Evolutionary conservation across 1,140 invertebrate genomes (phyloP).

Genomic region (Leptopilina boulardi): DNA sequence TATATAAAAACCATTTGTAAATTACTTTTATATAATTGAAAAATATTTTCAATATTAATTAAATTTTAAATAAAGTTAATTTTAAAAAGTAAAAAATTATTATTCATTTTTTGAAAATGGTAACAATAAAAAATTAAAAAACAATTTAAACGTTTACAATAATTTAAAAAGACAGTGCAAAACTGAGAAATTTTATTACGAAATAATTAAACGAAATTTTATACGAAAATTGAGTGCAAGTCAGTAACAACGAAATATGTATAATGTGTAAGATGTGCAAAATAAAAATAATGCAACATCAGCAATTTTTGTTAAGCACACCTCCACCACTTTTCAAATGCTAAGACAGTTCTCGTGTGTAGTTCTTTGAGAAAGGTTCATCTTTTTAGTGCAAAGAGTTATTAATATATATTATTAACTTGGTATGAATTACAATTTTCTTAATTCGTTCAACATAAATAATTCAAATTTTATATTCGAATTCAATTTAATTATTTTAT

Average conservation of each 20-base stretch:
- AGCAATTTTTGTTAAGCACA: conserved; percentile 58
- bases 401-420: not conserved
- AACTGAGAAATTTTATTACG: not conserved
- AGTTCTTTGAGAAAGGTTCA: conserved; percentile 6
- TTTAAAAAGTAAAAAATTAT: too few relatives aligned
- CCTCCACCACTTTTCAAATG: conserved; percentile 38
- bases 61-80: too few relatives aligned
- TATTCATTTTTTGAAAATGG: too few relatives aligned
- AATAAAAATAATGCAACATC: conserved; percentile 62
- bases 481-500: too few relatives aligned
- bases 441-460: not conserved
- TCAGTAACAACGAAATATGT: conserved; percentile 52
- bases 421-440: conserved; percentile 4
- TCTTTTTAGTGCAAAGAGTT: not conserved
- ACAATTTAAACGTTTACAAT: not conserved
- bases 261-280: conserved; percentile 62
- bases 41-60: too few relatives aligned
- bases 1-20: too few relatives aligned
- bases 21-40: too few relatives aligned
- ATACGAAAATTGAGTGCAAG: conserved; percentile 41
- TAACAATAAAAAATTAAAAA: not conserved
- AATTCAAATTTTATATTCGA: not conserved
- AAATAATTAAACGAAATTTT: not conserved
- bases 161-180: not conserved
- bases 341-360: conserved; percentile 16